phyloP scores from a whole-genome alignment of 2,113 vertebrate species.

The Orcinus orca region DNA sequence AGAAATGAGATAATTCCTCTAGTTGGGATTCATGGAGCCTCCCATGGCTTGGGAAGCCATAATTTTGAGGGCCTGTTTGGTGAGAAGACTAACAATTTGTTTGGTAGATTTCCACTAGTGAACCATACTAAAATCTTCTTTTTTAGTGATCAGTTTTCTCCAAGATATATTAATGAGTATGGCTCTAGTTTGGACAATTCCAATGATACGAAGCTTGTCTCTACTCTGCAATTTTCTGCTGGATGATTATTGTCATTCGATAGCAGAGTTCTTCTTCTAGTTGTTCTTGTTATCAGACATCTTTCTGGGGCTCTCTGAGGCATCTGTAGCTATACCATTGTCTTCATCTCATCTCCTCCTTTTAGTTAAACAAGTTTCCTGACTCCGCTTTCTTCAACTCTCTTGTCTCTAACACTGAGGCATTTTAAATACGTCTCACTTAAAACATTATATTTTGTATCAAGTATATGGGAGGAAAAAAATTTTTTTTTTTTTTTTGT shows the following conservation, averaged over 20 bases:
- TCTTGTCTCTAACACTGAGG: not conserved
- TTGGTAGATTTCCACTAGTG: slow-evolving; percentile 46
- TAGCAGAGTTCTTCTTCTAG: not conserved
- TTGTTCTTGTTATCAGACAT: not conserved
- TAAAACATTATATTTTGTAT: not conserved
- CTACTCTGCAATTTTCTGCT: not conserved
- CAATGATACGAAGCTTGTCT: not conserved
- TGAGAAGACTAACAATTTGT: slow-evolving; percentile 12
- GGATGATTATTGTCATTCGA: not conserved
- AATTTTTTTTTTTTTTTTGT: too few species aligned
- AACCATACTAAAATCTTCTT: not conserved
- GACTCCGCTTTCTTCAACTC: not conserved
- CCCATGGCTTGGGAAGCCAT: not conserved
- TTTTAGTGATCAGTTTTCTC: slow-evolving; percentile 22
- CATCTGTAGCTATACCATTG: not conserved
- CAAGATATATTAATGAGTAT: slow-evolving; percentile 29
- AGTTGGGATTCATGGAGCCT: not conserved
- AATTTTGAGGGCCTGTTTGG: not conserved
- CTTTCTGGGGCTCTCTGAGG: not conserved
- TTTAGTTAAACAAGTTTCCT: not conserved
- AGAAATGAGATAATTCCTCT: slow-evolving; percentile 2
- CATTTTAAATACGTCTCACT: not conserved
- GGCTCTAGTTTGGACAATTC: not conserved
- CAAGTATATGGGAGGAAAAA: not conserved
- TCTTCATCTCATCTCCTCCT: not conserved